Percentiles rank a stretch among this genome's conserved stretches.
Evolutionary conservation across 2,888 invertebrate genomes (phyloP).

Genomic region (Nematopogon swammerdamellus): DNA sequence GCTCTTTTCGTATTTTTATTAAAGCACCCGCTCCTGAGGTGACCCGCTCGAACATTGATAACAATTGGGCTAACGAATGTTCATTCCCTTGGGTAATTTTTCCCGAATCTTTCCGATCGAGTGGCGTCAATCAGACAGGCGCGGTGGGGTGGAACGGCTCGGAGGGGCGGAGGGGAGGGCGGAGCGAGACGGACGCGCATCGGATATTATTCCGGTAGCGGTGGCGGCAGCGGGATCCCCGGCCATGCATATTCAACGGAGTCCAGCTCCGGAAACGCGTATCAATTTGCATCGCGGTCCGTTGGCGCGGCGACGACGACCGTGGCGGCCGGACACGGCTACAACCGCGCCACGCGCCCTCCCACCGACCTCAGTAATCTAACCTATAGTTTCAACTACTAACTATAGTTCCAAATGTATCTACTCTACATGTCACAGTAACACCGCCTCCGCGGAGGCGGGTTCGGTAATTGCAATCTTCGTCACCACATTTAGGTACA

Average conservation of each 20-base stretch:
- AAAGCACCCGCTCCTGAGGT: neutral
- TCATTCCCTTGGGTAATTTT: neutral
- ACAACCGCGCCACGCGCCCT: neutral
- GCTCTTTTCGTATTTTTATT: too few species aligned
- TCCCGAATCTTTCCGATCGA: neutral
- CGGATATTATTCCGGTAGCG: constrained; percentile 41
- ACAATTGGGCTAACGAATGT: neutral
- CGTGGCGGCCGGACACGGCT: neutral
- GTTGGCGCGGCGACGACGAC: constrained; percentile 15
- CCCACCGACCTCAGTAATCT: neutral
- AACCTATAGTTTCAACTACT: neutral
- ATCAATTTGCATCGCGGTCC: constrained; percentile 52
- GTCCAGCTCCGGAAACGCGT: constrained; percentile 40
- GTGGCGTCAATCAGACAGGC: neutral
- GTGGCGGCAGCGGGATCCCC: constrained; percentile 25
- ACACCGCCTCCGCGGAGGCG: too few species aligned
- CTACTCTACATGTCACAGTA: too few species aligned
- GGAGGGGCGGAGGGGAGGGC: too few species aligned
- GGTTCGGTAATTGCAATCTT: too few species aligned
- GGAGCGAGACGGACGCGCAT: constrained; percentile 19
- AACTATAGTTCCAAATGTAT: too few species aligned
- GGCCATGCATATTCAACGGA: constrained; percentile 48
- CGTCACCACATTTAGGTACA: too few species aligned
- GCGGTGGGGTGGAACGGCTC: too few species aligned
- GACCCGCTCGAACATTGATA: neutral